A percentile compares a stretch with the other conserved stretches of the same genome.
Conservation (phyloP, 2,113 vertebrate species). For the Phasianus colchicus region DNA sequence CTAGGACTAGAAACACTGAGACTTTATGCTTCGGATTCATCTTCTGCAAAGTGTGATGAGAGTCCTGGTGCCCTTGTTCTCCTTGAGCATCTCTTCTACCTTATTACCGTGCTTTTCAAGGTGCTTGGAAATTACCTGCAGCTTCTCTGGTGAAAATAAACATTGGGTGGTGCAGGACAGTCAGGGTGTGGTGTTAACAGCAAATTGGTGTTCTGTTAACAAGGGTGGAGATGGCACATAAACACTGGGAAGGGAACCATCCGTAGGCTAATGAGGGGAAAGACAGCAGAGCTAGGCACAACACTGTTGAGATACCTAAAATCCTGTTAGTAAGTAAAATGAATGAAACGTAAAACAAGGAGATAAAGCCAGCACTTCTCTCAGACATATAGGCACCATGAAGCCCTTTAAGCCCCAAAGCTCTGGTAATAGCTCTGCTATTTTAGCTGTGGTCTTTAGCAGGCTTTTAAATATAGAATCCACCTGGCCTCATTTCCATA, state of each 20-base stretch:
- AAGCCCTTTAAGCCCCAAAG: neutral
- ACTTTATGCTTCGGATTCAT: neutral
- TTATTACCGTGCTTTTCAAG: neutral
- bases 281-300: neutral
- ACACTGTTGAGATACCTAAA: neutral
- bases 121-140: neutral
- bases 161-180: neutral
- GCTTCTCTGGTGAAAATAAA: neutral
- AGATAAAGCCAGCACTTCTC: neutral
- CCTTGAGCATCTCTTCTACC: neutral
- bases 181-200: neutral
- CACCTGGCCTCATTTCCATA: slow-evolving; percentile 59
- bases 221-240: neutral
- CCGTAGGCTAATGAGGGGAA: neutral
- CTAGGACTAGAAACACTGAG: neutral
- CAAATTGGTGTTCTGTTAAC: neutral
- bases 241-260: neutral
- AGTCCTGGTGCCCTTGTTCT: neutral
- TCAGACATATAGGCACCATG: neutral
- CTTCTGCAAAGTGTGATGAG: neutral
- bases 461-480: slow-evolving; percentile 55
- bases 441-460: slow-evolving; percentile 8
- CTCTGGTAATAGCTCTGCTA: neutral
- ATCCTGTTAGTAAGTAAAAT: neutral
- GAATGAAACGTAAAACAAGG: neutral